These are phyloP conservation scores for Tillus elongatus DNA, from an alignment of 2,888 invertebrate genomes.

Conservation along the genomic window DNA sequence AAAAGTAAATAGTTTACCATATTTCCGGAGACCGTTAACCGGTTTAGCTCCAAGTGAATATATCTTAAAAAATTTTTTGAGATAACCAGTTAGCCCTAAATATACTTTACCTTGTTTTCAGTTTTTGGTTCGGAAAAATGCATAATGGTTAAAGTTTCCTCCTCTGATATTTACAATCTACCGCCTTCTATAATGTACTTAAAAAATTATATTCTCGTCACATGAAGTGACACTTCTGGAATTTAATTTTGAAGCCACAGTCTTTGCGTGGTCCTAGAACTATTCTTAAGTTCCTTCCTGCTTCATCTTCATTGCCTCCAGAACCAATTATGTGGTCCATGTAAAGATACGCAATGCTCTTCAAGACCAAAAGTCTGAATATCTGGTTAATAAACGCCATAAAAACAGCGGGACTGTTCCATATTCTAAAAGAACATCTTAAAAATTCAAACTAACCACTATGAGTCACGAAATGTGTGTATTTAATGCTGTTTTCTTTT, in stretches of 20 bases:
- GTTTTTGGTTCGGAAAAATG: constrained; percentile 30
- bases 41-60: constrained; percentile 31
- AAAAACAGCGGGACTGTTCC: too few relatives aligned
- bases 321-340: constrained; percentile 12
- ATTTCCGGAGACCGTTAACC: constrained; percentile 26
- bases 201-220: too few relatives aligned
- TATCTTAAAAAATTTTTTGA: constrained; percentile 30
- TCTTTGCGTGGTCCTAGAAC: too few relatives aligned
- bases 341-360: constrained; percentile 11
- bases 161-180: constrained; percentile 18
- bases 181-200: constrained; percentile 22
- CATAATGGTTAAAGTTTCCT: constrained; percentile 20
- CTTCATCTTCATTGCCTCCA: too few relatives aligned
- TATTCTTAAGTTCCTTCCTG: too few relatives aligned
- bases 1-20: constrained; percentile 18
- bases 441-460: constrained; percentile 37
- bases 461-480: too few relatives aligned
- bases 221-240: too few relatives aligned
- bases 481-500: too few relatives aligned
- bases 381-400: too few relatives aligned
- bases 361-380: constrained; percentile 17
- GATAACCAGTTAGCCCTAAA: too few relatives aligned
- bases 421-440: constrained; percentile 31
- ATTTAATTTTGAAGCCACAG: too few relatives aligned
- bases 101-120: too few relatives aligned